Base-by-base conservation (phyloP, 2,888 invertebrate genomes). In the Parthenolecanium corni region DNA sequence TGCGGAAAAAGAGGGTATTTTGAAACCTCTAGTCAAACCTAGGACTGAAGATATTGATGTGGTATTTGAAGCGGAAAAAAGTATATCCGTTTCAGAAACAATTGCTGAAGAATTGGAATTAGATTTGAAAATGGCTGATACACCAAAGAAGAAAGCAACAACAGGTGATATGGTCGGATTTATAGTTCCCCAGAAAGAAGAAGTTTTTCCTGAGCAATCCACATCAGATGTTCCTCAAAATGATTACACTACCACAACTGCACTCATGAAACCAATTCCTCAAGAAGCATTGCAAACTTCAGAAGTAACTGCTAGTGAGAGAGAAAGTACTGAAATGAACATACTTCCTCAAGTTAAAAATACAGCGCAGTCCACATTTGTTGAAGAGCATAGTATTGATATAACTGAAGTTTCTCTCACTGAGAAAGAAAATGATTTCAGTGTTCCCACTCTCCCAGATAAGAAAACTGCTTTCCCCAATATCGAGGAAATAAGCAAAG, bases 321-420 rank as follows among this genome's bases (percentile, higher is more conserved):
- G 40, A 16, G 66, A 66, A 38, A 52, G 40, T 11, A n/a, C 38
- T 38, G 42, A 62, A 2, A 3, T n/a, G 0, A 11, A 62, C 1
- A 47, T 49, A 2, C 31, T 40, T 12, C 52, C 38, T 11, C 46
- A 38, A 11, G 51, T 31, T 23, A 23, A 14, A 31, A 61, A 38
- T 46, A 62, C 2, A 12, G 77, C 76, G 6, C 73, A 76, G 61
- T 69, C 79, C 25, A 76, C 69, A 23, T 80, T 78, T 71, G 77
- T 74, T 70, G 79, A 76, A 77, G 79, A 73, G 70, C 78, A 82
- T 74, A 72, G 82, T 67, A 67, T 86, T 51, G 79, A 78, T 69
- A 74, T 85, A 16, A 81, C 77, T 9, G 71, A 75, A 67, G 74
- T 74, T 0, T 71, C 73, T 64, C 66, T 72, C 2, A 73, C 74